These are phyloP conservation scores for Agrochola lychnidis DNA, from an alignment of 2,888 invertebrate species.

Conservation along the genomic window DNA sequence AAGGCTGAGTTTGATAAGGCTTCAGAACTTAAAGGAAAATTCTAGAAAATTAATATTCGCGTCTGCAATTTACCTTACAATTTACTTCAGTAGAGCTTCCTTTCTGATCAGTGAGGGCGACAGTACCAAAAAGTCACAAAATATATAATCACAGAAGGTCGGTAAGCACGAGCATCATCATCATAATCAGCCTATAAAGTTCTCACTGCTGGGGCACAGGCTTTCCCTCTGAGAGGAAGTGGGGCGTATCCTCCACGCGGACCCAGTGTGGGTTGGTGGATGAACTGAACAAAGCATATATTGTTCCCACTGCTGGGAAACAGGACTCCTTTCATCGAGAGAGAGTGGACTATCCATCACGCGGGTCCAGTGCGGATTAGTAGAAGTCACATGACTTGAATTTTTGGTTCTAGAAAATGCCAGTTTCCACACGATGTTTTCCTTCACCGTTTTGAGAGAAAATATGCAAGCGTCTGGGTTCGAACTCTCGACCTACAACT, in stretches of 20 bases:
- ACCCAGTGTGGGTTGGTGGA: no score
- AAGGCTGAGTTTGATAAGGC: neutral
- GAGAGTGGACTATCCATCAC: neutral
- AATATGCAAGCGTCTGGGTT: neutral
- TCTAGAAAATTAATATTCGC: conserved; percentile 19
- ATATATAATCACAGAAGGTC: neutral
- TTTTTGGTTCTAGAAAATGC: neutral
- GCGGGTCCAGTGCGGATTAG: neutral
- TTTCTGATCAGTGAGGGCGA: neutral
- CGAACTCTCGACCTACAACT: neutral
- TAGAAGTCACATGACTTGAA: no score
- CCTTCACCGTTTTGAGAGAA: neutral
- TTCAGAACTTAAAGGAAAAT: conserved; percentile 14
- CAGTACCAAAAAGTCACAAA: neutral
- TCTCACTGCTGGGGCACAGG: neutral
- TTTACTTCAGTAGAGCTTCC: neutral
- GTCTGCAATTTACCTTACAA: conserved; percentile 12
- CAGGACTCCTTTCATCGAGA: neutral
- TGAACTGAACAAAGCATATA: no score
- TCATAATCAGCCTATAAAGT: neutral
- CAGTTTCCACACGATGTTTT: neutral
- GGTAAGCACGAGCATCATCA: neutral
- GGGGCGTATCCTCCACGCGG: neutral
- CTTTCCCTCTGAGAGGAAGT: neutral
- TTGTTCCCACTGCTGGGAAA: neutral